phyloP scores from a whole-genome alignment of 1,140 invertebrate genomes.

The Leptinotarsa defecta region DNA sequence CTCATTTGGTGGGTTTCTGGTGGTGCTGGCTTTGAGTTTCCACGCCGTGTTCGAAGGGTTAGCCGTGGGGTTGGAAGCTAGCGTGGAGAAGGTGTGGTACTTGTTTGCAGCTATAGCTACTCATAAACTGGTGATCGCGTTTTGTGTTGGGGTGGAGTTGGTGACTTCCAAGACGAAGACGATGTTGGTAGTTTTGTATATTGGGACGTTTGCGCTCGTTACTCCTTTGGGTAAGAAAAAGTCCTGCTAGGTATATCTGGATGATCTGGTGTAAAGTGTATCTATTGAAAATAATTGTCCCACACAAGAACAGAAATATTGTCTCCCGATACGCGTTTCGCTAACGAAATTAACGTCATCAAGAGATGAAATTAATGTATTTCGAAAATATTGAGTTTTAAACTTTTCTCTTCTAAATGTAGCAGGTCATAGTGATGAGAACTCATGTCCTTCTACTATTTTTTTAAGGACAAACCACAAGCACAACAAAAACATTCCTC shows the following conservation, averaged over 20 bases:
- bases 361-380: too few species aligned
- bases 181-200: constrained; percentile 68
- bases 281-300: too few species aligned
- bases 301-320: too few species aligned
- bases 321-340: too few species aligned
- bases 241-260: neutral
- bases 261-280: too few species aligned
- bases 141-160: constrained; percentile 82
- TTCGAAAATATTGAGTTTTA: too few species aligned
- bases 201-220: constrained; percentile 77
- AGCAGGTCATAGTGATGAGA: too few species aligned
- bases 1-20: constrained; percentile 66
- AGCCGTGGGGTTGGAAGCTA: constrained; percentile 75
- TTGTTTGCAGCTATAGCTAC: constrained; percentile 81
- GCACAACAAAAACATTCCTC: too few species aligned
- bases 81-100: constrained; percentile 67
- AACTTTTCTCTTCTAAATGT: too few species aligned
- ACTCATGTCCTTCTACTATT: too few species aligned
- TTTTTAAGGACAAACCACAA: too few species aligned
- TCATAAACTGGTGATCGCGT: constrained; percentile 89
- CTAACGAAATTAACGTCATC: too few species aligned
- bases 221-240: constrained; percentile 68
- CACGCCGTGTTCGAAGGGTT: constrained; percentile 84
- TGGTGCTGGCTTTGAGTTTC: constrained; percentile 77
- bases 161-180: constrained; percentile 69